phyloP scores from a whole-genome alignment of 35 echinoderm and acorn worm species.

The Nesometra sesokonis region DNA sequence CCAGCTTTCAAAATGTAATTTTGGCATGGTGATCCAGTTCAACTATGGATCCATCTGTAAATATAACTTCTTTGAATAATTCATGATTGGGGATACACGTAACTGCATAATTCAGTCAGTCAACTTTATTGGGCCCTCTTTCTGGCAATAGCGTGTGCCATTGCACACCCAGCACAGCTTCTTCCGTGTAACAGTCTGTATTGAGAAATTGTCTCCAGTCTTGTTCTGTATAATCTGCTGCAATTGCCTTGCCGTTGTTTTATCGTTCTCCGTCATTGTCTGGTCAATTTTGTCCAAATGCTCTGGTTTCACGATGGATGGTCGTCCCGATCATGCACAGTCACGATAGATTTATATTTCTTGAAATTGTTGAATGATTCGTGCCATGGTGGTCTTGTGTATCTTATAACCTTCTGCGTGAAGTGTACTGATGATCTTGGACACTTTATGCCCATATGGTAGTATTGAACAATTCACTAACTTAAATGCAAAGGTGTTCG shows the following conservation, averaged over 20 bases:
- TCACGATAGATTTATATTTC: too few relatives aligned
- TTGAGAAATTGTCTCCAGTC: not conserved
- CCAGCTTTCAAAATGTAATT: not conserved
- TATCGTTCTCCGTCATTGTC: too few relatives aligned
- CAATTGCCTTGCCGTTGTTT: not conserved
- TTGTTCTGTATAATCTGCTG: not conserved
- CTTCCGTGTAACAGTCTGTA: not conserved
- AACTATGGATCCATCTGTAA: constrained; percentile 36
- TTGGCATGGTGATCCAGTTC: constrained; percentile 2
- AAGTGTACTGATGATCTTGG: too few relatives aligned
- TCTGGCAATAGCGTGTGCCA: constrained; percentile 18
- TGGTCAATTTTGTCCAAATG: not conserved
- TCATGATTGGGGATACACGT: not conserved
- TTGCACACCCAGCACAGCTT: constrained; percentile 18
- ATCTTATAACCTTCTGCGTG: too few relatives aligned
- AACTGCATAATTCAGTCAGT: not conserved
- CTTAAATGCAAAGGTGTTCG: too few relatives aligned
- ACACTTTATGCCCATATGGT: too few relatives aligned
- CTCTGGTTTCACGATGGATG: too few relatives aligned
- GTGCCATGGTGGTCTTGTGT: too few relatives aligned
- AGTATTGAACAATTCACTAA: too few relatives aligned
- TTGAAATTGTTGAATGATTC: too few relatives aligned
- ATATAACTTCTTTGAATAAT: constrained; percentile 29
- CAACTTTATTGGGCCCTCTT: not conserved
- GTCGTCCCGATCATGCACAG: too few relatives aligned